Percentiles rank a stretch among this genome's conserved stretches.
Conservation (phyloP, 2,888 invertebrate species). For the Trichogramma dendrolimi region DNA sequence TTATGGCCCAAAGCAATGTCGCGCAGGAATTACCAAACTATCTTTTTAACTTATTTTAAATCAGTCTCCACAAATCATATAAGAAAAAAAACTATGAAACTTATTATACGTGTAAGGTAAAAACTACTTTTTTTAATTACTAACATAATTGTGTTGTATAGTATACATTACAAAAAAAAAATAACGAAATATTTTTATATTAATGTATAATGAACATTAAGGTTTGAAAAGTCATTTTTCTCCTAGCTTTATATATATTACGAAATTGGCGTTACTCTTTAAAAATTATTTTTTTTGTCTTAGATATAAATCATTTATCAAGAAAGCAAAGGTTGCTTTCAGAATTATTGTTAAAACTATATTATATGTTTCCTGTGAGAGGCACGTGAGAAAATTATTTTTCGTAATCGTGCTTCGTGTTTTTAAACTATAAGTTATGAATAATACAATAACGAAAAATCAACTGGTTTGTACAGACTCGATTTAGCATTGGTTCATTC, state of each 20-base stretch:
- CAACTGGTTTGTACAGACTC: constrained; percentile 13
- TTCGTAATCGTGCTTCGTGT: constrained; percentile 7
- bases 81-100: constrained; percentile 16
- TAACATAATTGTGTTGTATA: constrained; percentile 28
- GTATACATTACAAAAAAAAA: constrained; percentile 10
- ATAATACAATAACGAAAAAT: constrained; percentile 2
- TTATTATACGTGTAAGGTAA: constrained; percentile 14
- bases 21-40: constrained; percentile 13
- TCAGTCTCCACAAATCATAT: constrained; percentile 24
- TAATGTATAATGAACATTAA: constrained; percentile 23
- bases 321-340: constrained; percentile 9
- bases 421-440: constrained; percentile 12
- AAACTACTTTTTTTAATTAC: constrained; percentile 12
- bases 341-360: constrained; percentile 22
- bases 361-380: constrained; percentile 6
- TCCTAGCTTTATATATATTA: constrained; percentile 4
- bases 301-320: constrained; percentile 12
- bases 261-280: constrained; percentile 15
- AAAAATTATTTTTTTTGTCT: constrained; percentile 20
- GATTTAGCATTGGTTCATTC: constrained; percentile 1
- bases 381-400: constrained; percentile 11
- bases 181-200: constrained; percentile 27
- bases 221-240: constrained; percentile 11
- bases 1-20: constrained; percentile 13
- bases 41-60: constrained; percentile 27